Percentiles rank a stretch among this genome's conserved stretches.
phyloP scores from a whole-genome alignment of 2,888 invertebrate genomes.

The Marronus borbonicus region DNA sequence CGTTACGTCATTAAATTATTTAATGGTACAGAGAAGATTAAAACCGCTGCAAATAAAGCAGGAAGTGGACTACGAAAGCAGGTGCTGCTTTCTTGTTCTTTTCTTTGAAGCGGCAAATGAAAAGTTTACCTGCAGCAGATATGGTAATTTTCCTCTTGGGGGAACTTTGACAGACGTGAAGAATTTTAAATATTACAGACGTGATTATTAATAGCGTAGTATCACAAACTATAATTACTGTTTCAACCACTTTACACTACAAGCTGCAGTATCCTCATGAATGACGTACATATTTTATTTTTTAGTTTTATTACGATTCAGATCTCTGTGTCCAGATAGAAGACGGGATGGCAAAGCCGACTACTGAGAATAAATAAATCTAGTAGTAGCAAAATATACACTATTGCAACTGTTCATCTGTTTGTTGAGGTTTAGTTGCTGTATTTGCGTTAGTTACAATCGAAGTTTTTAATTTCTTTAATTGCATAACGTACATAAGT shows the following conservation, averaged over 20 bases:
- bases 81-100: slow-evolving; percentile 31
- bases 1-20: slow-evolving; percentile 35
- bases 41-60: slow-evolving; percentile 22
- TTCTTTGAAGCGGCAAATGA: slow-evolving; percentile 18
- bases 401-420: no score
- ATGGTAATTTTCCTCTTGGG: slow-evolving; percentile 17
- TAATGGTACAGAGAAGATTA: slow-evolving; percentile 30
- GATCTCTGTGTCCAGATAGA: no score
- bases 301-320: neutral
- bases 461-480: no score
- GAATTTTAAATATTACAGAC: neutral
- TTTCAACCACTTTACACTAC: neutral
- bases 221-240: slow-evolving; percentile 21
- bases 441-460: no score
- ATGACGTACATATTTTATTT: neutral
- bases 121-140: slow-evolving; percentile 9
- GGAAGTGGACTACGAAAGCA: slow-evolving; percentile 28
- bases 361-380: no score
- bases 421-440: no score
- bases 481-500: no score
- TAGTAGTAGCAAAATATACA: no score
- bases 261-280: neutral
- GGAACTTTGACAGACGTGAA: slow-evolving; percentile 6
- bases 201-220: slow-evolving; percentile 12
- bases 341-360: no score